Evolutionary conservation across 2,113 vertebrate species (phyloP).

Genomic region (Pungitius pungitius): DNA sequence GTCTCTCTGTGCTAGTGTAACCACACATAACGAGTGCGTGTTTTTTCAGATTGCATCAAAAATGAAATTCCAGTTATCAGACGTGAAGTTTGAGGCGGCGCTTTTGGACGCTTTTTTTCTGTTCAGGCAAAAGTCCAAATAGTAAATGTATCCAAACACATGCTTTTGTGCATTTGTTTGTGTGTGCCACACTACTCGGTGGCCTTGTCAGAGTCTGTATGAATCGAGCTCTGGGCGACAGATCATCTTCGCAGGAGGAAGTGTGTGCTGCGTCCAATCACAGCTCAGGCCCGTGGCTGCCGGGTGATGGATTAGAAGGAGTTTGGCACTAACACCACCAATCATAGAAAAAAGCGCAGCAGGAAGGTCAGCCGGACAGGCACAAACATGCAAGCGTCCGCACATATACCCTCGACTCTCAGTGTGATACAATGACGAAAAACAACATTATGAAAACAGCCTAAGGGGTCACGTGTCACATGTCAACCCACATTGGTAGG

Average conservation of each 20-base stretch:
- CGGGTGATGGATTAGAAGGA: conserved; percentile 61
- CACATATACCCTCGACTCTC: conserved; percentile 20
- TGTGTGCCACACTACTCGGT: conserved; percentile 36
- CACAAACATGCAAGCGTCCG: conserved; percentile 23
- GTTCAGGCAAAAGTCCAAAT: conserved; percentile 29
- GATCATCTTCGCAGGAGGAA: conserved; percentile 56
- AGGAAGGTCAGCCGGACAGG: conserved; percentile 45
- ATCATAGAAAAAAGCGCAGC: conserved; percentile 47
- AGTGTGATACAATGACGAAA: conserved; percentile 30
- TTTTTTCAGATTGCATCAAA: conserved; percentile 24
- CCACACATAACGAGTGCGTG: neutral
- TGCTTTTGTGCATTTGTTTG: conserved; percentile 22
- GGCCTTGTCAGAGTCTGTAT: conserved; percentile 62
- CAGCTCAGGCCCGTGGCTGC: conserved; percentile 59
- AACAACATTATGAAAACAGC: neutral
- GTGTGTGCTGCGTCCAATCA: conserved; percentile 57
- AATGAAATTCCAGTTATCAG: conserved; percentile 22
- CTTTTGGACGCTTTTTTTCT: conserved; percentile 25
- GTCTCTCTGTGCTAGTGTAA: conserved; percentile 26
- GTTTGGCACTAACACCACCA: conserved; percentile 54
- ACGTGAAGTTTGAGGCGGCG: conserved; percentile 23
- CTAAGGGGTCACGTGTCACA: conserved; percentile 32
- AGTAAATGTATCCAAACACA: conserved; percentile 24
- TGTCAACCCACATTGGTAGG: conserved; percentile 4
- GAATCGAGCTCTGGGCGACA: conserved; percentile 58